Base-by-base conservation (phyloP, 1,140 invertebrate genomes). In the Drosophila jambulina region DNA sequence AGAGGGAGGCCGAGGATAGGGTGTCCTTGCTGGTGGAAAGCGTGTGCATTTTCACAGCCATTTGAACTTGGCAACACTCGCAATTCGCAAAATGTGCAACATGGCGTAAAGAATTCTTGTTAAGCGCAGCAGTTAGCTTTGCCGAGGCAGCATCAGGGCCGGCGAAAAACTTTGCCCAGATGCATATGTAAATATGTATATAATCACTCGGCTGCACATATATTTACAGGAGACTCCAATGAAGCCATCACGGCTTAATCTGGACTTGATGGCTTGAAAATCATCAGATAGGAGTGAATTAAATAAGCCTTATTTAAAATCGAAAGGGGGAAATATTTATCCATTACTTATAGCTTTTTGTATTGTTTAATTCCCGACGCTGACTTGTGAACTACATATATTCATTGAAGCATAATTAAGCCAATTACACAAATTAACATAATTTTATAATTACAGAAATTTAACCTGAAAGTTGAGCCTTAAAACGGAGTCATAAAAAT, bases 21-120 rank as follows among this genome's bases (percentile, higher is more conserved):
- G 48, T 51, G 48, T 32, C 25, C 48, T 51, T 51, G 48, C 17
- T 51, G 25, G 27, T 34, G 54, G 23, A 58, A 54, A 67, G 54
- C 79, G 84, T 74, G 80, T 78, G 77, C 84, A 85, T 88, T 88
- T 88, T 90, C 85, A 88, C 85, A 88, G 85, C 75, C 78, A 78
- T 90, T 88, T 88, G 85, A 88, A 90, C 81, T 88, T 85, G 69
- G 78, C 78, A 85, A 81, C 85, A 88, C 69, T 87, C 57, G 64
- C 85, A 75, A 75, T 74, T 87, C 60, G 68, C 85, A 75, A 78
- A 80, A 90, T 90, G 84, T 90, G 85, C 85, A 88, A 78, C 85
- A 88, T 63, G 67, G 69, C 78, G 78, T 79, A 72, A 81, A 78
- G 78, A 78, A 90, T 79, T 75, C 85, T 76, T 80, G 82, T 85